phyloP scores from a whole-genome alignment of 2,888 invertebrate species.

The Leptinotarsa juncta region DNA sequence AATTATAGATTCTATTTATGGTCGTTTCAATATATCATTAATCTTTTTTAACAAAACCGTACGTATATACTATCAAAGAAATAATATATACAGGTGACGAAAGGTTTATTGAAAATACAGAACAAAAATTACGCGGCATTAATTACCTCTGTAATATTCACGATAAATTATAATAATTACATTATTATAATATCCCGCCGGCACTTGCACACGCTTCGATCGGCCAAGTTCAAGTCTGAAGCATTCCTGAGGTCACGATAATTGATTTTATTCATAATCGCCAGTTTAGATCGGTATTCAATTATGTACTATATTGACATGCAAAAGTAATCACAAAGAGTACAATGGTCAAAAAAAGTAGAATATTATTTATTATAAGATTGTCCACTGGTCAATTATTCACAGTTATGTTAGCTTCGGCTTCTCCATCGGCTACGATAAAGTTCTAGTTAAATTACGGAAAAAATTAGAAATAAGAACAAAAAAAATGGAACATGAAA shows the following conservation, averaged over 20 bases:
- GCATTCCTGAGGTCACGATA: conserved; percentile 28
- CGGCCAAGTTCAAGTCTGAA: conserved; percentile 41
- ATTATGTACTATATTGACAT: not conserved
- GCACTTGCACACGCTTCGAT: conserved; percentile 32
- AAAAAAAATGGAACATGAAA: no score
- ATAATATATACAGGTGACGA: not conserved
- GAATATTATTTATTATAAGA: no score
- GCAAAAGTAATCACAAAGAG: not conserved
- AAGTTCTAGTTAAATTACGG: no score
- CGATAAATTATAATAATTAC: conserved; percentile 27
- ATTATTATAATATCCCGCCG: conserved; percentile 12
- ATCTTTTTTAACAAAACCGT: not conserved
- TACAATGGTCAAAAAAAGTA: no score
- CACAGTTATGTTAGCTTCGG: no score
- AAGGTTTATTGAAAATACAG: conserved; percentile 7
- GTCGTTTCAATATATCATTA: not conserved
- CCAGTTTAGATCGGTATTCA: not conserved
- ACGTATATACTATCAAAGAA: not conserved
- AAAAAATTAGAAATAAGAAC: no score
- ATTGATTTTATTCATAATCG: conserved; percentile 29
- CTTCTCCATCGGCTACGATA: no score
- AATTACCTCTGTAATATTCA: conserved; percentile 24
- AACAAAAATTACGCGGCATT: not conserved
- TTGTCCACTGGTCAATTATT: no score
- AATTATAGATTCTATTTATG: not conserved